Percentiles rank a stretch among this genome's conserved stretches.
Evolutionary conservation across 2,797 vertebrate species (phyloP).

Genomic region (Alca torda): DNA sequence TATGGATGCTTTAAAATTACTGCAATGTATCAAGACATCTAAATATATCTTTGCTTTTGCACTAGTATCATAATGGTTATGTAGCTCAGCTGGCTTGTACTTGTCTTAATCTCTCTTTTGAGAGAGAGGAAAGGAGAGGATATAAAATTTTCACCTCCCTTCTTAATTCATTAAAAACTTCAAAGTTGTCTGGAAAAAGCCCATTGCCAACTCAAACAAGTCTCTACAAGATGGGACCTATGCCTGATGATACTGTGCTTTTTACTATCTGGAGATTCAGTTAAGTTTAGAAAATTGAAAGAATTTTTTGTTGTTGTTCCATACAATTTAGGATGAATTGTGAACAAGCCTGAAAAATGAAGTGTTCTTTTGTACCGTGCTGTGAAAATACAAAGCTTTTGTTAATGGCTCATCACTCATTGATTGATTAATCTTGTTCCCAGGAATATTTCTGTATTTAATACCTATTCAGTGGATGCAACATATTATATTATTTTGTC

Average conservation of each 20-base stretch:
- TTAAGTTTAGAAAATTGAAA: neutral
- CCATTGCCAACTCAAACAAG: neutral
- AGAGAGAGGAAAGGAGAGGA: neutral
- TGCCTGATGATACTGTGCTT: neutral
- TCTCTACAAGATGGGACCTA: neutral
- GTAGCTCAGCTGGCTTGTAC: neutral
- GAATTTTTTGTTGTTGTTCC: neutral
- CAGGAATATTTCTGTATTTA: neutral
- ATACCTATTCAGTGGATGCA: neutral
- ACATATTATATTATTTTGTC: neutral
- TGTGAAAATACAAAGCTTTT: neutral
- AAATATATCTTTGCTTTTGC: neutral
- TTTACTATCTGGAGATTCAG: neutral
- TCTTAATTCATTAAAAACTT: neutral
- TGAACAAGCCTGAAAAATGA: neutral
- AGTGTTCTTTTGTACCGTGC: rapidly evolving
- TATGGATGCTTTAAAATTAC: neutral
- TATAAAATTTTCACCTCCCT: neutral
- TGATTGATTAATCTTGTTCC: neutral
- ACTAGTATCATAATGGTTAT: neutral
- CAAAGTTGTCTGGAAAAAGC: neutral
- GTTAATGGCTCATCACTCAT: neutral
- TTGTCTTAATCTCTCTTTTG: neutral
- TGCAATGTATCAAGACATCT: neutral
- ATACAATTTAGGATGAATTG: neutral